phyloP scores from a whole-genome alignment of 2,797 vertebrate species.

The Onychomys arenicola region DNA sequence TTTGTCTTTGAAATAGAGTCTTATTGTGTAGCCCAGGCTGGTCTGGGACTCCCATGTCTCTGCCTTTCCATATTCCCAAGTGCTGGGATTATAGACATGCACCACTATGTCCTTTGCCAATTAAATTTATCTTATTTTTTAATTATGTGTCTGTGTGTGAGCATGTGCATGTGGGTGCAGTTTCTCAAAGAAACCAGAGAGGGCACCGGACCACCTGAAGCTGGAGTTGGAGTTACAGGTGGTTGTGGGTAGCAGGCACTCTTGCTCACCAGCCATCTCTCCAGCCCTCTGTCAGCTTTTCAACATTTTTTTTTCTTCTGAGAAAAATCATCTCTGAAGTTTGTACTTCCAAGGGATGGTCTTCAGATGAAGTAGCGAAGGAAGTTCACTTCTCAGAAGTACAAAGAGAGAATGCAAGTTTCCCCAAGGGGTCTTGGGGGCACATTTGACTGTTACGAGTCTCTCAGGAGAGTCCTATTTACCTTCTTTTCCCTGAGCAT shows the following conservation, averaged over 20 bases:
- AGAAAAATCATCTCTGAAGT: neutral
- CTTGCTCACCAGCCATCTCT: neutral
- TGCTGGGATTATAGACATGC: neutral
- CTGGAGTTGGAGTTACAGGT: neutral
- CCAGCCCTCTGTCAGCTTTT: neutral
- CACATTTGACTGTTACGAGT: neutral
- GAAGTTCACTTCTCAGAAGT: neutral
- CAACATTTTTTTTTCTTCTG: neutral
- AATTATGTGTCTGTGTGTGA: neutral
- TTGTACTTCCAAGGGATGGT: neutral
- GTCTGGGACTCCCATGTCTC: neutral
- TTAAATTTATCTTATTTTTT: neutral
- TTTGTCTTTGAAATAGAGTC: neutral
- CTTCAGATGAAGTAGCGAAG: neutral
- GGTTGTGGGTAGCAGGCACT: neutral
- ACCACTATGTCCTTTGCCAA: neutral
- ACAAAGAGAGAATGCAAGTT: neutral
- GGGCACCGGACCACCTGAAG: neutral
- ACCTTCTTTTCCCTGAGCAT: neutral
- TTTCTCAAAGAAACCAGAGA: neutral
- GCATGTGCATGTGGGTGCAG: neutral
- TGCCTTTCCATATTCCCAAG: neutral
- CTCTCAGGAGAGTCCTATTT: neutral
- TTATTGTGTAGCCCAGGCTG: neutral
- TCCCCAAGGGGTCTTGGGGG: neutral